These are phyloP conservation scores for Melinopterus prodromus DNA, from an alignment of 2,888 invertebrate genomes.

Conservation along the genomic window DNA sequence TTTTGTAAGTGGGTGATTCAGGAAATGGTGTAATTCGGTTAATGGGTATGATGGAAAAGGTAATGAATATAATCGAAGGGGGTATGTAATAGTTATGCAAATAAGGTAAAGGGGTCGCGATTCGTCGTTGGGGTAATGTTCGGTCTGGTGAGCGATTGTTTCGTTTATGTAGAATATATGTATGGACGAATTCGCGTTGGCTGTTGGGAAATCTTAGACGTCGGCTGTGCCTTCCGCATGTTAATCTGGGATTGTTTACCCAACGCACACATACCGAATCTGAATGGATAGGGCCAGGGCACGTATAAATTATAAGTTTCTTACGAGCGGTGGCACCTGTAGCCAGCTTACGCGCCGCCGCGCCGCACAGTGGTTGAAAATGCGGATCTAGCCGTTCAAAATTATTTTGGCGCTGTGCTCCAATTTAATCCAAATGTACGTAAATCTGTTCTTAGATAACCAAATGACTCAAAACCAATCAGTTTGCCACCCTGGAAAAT, in stretches of 20 bases:
- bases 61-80: conserved; percentile 20
- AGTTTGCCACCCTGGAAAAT: too few relatives aligned
- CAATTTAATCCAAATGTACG: too few relatives aligned
- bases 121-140: neutral
- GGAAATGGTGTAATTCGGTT: neutral
- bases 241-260: conserved; percentile 24
- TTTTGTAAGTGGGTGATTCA: neutral
- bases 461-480: too few relatives aligned
- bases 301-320: conserved; percentile 44
- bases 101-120: conserved; percentile 6
- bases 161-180: conserved; percentile 4
- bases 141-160: conserved; percentile 11
- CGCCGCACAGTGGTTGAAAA: too few relatives aligned
- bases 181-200: neutral
- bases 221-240: conserved; percentile 12
- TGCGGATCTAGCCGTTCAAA: too few relatives aligned
- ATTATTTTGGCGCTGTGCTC: too few relatives aligned
- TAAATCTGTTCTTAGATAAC: too few relatives aligned
- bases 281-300: neutral
- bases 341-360: conserved; percentile 9
- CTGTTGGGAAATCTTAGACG: neutral
- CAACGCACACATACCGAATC: conserved; percentile 9
- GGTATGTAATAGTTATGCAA: conserved; percentile 21
- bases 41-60: conserved; percentile 8
- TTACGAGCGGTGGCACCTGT: conserved; percentile 30